These are phyloP conservation scores for Sturmia bella DNA, from an alignment of 2,888 invertebrate genomes.

Conservation along the genomic window DNA sequence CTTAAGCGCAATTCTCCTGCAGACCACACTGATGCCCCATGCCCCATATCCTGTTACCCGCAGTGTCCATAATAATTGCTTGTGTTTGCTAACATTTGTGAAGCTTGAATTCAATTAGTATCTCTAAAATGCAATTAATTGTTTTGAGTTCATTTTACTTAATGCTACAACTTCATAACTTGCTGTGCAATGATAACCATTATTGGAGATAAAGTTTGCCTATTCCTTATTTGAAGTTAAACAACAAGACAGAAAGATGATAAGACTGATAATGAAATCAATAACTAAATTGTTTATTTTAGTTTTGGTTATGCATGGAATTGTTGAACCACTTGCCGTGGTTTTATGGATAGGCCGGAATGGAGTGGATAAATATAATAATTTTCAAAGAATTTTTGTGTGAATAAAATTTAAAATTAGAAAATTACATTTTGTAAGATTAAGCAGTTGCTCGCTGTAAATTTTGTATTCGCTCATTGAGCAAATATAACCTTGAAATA, in stretches of 20 bases:
- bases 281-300: slow-evolving; percentile 24
- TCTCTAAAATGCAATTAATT: slow-evolving; percentile 64
- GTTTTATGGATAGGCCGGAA: background rate
- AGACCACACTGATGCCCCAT: slow-evolving; percentile 12
- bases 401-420: background rate
- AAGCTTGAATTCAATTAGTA: slow-evolving; percentile 63
- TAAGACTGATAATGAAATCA: slow-evolving; percentile 10
- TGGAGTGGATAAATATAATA: background rate
- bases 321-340: no score
- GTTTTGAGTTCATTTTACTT: slow-evolving; percentile 53
- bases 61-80: slow-evolving; percentile 25
- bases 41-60: slow-evolving; percentile 32
- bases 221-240: background rate
- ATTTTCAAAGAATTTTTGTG: background rate
- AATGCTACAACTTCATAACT: background rate
- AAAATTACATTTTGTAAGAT: background rate
- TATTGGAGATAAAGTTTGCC: slow-evolving; percentile 1
- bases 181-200: background rate
- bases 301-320: background rate
- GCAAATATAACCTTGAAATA: no score
- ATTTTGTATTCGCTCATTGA: no score
- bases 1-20: background rate
- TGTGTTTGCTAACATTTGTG: background rate
- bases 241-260: background rate
- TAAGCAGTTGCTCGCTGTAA: no score